Percentiles rank a stretch among this genome's conserved stretches.
These are phyloP conservation scores for Kryptolebias ocellatus DNA, from an alignment of 2,797 vertebrate genomes.

Conservation along the genomic window DNA sequence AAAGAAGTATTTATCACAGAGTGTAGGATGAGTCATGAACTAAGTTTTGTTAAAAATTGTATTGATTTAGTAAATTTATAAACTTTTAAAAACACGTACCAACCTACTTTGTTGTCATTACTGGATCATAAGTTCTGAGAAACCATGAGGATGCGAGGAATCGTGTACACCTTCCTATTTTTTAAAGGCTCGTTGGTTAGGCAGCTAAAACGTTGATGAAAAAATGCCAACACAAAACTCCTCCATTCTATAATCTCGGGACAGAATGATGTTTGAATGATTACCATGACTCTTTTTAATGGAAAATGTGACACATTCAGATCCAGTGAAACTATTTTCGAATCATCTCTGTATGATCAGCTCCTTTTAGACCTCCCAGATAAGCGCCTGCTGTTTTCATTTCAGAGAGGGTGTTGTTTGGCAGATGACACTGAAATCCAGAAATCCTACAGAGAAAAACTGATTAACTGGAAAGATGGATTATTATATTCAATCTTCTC, in stretches of 20 bases:
- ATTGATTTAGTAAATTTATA: too few species aligned
- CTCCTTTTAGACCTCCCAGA: conserved; percentile 4
- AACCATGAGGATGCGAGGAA: too few species aligned
- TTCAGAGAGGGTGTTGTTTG: conserved; percentile 22
- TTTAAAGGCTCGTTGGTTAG: too few species aligned
- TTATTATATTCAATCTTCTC: conserved; percentile 45
- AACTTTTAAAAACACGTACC: too few species aligned
- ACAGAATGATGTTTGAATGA: not conserved
- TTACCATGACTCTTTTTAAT: not conserved
- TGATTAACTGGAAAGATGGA: conserved; percentile 48
- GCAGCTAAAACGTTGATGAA: not conserved
- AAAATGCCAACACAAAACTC: conserved; percentile 1
- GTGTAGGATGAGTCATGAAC: too few species aligned
- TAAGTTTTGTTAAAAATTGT: too few species aligned
- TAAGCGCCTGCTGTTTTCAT: conserved; percentile 10
- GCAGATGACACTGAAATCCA: conserved; percentile 42
- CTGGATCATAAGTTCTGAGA: too few species aligned
- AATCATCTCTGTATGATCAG: not conserved
- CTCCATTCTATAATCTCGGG: not conserved
- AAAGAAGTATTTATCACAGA: too few species aligned
- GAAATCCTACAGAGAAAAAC: conserved; percentile 39
- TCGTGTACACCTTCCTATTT: not conserved
- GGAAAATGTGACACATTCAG: conserved; percentile 7
- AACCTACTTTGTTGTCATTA: too few species aligned
- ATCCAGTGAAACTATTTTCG: conserved; percentile 12